Conservation (phyloP, 1,140 invertebrate genomes). For the Diachasma alloeum region DNA sequence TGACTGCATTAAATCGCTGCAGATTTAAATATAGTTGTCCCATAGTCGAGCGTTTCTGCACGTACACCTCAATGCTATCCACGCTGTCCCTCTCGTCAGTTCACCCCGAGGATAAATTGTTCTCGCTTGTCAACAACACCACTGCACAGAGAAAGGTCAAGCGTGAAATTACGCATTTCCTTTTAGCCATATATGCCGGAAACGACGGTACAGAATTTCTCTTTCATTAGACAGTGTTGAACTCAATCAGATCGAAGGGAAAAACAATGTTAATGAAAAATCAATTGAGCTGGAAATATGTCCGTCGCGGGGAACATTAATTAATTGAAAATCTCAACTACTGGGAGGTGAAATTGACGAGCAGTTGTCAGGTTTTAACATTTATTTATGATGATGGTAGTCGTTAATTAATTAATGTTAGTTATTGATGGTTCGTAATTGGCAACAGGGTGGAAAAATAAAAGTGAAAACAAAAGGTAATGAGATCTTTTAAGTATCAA, state of each 20-base stretch:
- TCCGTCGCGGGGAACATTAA: too few relatives aligned
- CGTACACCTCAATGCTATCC: not conserved
- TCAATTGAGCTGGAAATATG: not conserved
- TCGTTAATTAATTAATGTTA: too few relatives aligned
- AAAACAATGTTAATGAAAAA: not conserved
- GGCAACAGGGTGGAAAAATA: too few relatives aligned
- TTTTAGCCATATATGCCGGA: slow-evolving; percentile 16
- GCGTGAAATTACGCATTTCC: slow-evolving; percentile 20
- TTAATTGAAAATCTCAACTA: too few relatives aligned
- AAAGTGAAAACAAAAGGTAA: too few relatives aligned
- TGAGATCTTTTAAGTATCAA: too few relatives aligned
- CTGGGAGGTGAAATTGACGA: too few relatives aligned
- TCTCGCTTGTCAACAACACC: not conserved
- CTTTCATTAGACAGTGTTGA: not conserved
- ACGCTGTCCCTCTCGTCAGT: not conserved
- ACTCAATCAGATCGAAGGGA: not conserved
- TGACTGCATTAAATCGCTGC: too few relatives aligned
- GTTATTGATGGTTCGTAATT: too few relatives aligned
- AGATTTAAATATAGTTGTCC: too few relatives aligned
- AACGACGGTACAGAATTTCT: slow-evolving; percentile 4
- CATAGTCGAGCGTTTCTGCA: not conserved
- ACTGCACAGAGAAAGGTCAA: slow-evolving; percentile 10
- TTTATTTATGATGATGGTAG: too few relatives aligned
- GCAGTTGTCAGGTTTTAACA: not conserved
- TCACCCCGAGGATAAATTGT: not conserved